These are phyloP conservation scores for Eilema depressum DNA, from an alignment of 2,888 invertebrate genomes.

Conservation along the genomic window DNA sequence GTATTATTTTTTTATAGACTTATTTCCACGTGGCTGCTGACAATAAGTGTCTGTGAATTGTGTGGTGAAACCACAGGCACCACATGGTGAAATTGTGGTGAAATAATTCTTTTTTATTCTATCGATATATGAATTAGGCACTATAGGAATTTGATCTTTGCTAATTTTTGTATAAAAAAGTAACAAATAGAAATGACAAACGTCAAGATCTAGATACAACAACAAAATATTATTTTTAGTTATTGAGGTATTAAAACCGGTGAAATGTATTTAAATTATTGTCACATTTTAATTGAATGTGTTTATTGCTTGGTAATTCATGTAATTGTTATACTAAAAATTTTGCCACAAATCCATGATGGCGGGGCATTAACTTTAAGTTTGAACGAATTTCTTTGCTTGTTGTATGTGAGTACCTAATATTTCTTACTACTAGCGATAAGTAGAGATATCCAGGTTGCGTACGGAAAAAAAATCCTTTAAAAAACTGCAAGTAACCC, in stretches of 20 bases:
- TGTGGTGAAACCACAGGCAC: no score
- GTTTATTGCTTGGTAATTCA: background rate
- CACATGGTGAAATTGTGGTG: no score
- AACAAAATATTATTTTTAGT: slow-evolving; percentile 18
- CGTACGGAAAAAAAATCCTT: background rate
- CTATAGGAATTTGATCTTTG: slow-evolving; percentile 21
- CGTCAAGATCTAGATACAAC: slow-evolving; percentile 26
- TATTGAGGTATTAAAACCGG: slow-evolving; percentile 3
- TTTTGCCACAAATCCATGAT: background rate
- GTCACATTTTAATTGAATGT: slow-evolving; percentile 9
- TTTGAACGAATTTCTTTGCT: slow-evolving; percentile 14
- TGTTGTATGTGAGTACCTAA: slow-evolving; percentile 42
- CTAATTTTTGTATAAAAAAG: slow-evolving; percentile 14
- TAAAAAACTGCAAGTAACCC: background rate
- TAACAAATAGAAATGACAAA: slow-evolving; percentile 30
- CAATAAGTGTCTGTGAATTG: background rate
- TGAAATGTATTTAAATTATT: background rate
- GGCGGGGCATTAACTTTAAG: slow-evolving; percentile 21
- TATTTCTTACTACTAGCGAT: background rate
- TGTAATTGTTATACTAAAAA: slow-evolving; percentile 9
- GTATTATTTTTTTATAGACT: no score
- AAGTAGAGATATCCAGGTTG: background rate
- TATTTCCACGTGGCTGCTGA: background rate
- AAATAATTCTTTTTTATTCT: background rate
- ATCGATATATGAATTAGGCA: slow-evolving; percentile 21